phyloP scores from a whole-genome alignment of 2,113 vertebrate species.

The Rafetus swinhoei region DNA sequence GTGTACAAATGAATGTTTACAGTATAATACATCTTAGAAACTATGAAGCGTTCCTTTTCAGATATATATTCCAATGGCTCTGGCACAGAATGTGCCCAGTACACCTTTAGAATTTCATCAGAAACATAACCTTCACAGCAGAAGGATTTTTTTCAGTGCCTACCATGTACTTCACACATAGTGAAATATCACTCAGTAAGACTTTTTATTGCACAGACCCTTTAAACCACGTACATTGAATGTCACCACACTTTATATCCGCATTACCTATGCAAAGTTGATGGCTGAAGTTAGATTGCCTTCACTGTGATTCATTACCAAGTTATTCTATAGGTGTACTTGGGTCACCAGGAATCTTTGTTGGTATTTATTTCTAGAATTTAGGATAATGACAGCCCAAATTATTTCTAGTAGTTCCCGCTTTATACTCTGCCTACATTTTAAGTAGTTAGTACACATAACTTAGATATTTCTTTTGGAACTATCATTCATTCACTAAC shows the following conservation, averaged over 20 bases:
- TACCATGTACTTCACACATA: neutral
- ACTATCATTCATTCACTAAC: neutral
- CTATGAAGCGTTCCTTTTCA: conserved; percentile 73
- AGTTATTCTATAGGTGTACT: accelerated
- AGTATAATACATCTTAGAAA: conserved; percentile 80
- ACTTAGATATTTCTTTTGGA: neutral
- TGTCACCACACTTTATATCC: neutral
- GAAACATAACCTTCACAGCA: neutral
- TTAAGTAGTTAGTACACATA: neutral
- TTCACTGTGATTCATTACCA: neutral
- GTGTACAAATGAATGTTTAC: conserved; percentile 71
- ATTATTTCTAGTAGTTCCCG: neutral
- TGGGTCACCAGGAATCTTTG: neutral
- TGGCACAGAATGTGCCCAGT: conserved; percentile 82
- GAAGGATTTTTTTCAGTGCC: neutral
- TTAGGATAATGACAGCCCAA: neutral
- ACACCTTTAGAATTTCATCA: conserved; percentile 4
- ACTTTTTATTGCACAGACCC: neutral
- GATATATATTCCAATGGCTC: conserved; percentile 84
- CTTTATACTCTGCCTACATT: neutral
- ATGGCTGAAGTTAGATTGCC: accelerated
- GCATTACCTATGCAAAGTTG: neutral
- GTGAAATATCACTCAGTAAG: neutral
- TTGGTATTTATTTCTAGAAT: neutral
- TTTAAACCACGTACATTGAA: neutral